Base-by-base conservation (phyloP, 2,113 vertebrate genomes). In the Lynx canadensis region DNA sequence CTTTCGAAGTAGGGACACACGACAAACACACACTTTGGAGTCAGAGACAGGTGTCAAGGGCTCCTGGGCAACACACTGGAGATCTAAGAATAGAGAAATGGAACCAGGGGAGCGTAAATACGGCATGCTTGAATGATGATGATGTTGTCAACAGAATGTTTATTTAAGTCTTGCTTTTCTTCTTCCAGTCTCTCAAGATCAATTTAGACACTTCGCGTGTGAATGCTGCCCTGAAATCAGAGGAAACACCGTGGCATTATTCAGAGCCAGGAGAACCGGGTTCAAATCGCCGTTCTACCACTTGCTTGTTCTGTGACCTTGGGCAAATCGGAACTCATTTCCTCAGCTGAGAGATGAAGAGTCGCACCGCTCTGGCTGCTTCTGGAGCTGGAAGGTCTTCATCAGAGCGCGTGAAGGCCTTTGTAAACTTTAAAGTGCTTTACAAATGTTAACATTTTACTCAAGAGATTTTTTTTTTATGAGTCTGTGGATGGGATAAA, bases 141-240 rank as follows among this genome's bases (percentile, higher is more conserved):
- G 21, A 48, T 38, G 63, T 3, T 45, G 23, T 86, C 79, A 36
- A n/a, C 6, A 71, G 18, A 10, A 36, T 36, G 31, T 50, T 80
- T 38, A 79, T 57, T 91, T 92, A 86, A 74, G 15, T 73, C 65
- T 94, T 27, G 27, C 38, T 85, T 91, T 94, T 66, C 69, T 85
- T 81, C 88, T 45, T 93, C 73, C 29, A 36, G 50, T 80, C 48
- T 94, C 50, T 69, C 27, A 52, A 89, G 50, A 7, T 68, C 12
- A 63, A 76, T 91, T 52, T 89, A 76, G 89, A 82, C 48, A 50
- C 60, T 88, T 63, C 60, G 10, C 12, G 13, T 73, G 76, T 57
- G 18, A 92, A 65, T 41, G 45, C 36, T 50, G 18, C 74, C 66
- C 55, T 80, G 41, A 96, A 93, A 90, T 90, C 50, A 87, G 84